A percentile compares a stretch with the other conserved stretches of the same genome.
Evolutionary conservation across 2,797 vertebrate genomes (phyloP).

Genomic region (Paramormyrops hopkinsi): DNA sequence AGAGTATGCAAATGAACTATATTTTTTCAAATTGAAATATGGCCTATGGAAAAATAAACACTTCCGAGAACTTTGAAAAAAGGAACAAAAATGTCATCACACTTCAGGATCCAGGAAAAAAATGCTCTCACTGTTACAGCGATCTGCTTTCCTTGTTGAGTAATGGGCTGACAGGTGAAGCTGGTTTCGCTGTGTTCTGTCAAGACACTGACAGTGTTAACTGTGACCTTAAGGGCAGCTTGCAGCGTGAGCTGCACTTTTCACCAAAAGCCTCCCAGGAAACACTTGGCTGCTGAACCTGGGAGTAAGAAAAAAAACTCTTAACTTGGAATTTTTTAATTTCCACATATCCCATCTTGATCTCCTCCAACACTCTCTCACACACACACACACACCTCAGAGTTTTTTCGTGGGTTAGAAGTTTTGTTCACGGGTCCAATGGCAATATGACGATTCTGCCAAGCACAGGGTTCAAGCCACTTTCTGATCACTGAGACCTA

Average conservation of each 20-base stretch:
- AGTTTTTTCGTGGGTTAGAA: not conserved
- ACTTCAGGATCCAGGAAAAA: not conserved
- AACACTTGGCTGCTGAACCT: not conserved
- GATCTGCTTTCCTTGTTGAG: not conserved
- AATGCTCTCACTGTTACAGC: not conserved
- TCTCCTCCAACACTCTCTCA: not conserved
- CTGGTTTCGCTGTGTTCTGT: not conserved
- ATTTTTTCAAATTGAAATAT: not conserved
- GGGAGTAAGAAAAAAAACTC: not conserved
- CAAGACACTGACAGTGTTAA: not conserved
- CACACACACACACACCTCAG: not conserved
- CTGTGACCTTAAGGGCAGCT: not conserved
- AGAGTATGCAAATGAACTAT: not conserved
- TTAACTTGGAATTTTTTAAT: not conserved
- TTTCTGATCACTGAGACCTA: not conserved
- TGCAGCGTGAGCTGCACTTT: not conserved
- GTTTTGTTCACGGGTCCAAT: not conserved
- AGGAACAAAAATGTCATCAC: not conserved
- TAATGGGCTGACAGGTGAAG: not conserved
- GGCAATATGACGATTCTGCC: not conserved
- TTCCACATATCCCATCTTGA: not conserved
- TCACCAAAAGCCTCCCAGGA: not conserved
- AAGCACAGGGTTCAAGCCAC: not conserved
- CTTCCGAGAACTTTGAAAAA: not conserved
- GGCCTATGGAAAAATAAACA: not conserved